phyloP scores from a whole-genome alignment of 2,888 invertebrate genomes.

The Dione vanillae region DNA sequence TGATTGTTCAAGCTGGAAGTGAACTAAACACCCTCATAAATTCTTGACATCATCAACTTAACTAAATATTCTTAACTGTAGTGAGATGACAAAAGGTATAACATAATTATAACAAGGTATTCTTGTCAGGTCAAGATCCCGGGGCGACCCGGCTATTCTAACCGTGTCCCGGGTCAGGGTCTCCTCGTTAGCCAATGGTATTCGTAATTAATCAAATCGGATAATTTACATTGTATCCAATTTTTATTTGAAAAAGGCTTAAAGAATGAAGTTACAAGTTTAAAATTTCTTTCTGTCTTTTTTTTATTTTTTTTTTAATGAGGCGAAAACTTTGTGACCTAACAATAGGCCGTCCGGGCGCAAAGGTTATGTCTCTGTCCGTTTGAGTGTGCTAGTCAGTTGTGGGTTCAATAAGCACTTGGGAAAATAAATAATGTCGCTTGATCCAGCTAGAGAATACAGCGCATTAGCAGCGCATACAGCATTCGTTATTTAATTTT shows the following conservation, averaged over 20 bases:
- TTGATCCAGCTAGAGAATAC: too few relatives aligned
- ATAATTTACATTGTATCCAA: not conserved
- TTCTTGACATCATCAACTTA: not conserved
- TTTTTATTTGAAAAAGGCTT: constrained; percentile 2
- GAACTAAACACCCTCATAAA: not conserved
- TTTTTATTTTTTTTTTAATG: not conserved
- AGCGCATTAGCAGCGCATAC: too few relatives aligned
- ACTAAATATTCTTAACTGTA: not conserved
- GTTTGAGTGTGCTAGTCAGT: too few relatives aligned
- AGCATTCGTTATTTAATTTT: too few relatives aligned
- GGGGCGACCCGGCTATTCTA: constrained; percentile 8
- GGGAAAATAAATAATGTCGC: too few relatives aligned
- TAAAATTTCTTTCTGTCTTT: not conserved
- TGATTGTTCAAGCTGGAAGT: too few relatives aligned
- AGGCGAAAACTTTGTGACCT: not conserved
- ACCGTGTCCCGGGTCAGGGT: constrained; percentile 26
- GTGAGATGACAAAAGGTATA: not conserved
- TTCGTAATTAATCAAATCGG: constrained; percentile 13
- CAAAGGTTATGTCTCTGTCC: too few relatives aligned
- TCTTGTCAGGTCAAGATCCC: constrained; percentile 22
- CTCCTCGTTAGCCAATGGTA: not conserved
- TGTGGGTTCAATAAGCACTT: too few relatives aligned
- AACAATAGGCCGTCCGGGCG: too few relatives aligned
- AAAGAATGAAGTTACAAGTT: not conserved
- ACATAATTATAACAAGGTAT: not conserved